A percentile compares a stretch with the other conserved stretches of the same genome.
These are phyloP conservation scores for Drosophila malerkotliana DNA, from an alignment of 1,140 invertebrate genomes.

Conservation along the genomic window DNA sequence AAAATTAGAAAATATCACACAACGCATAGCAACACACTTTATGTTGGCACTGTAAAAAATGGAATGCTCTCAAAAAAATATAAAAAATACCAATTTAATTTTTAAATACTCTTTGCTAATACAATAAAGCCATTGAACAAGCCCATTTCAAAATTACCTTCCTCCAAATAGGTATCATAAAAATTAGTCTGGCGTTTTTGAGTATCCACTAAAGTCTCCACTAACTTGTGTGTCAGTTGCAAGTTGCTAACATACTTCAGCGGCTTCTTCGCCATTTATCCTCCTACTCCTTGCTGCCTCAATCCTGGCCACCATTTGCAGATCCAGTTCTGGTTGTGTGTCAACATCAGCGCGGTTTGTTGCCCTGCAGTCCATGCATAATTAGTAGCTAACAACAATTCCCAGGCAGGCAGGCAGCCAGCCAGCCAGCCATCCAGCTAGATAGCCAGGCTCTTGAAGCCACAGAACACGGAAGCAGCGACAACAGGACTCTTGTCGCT, in stretches of 20 bases:
- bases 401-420: conserved; percentile 11
- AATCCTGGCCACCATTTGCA: conserved; percentile 20
- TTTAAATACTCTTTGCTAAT: no score
- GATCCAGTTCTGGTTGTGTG: conserved; percentile 42
- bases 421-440: conserved; percentile 6
- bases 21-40: conserved; percentile 41
- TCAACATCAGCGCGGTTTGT: conserved; percentile 58
- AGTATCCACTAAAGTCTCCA: conserved; percentile 41
- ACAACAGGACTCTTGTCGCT: conserved; percentile 53
- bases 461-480: conserved; percentile 63
- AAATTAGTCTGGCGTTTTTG: not conserved
- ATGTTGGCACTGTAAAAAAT: conserved; percentile 6
- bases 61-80: no score
- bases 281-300: conserved; percentile 2
- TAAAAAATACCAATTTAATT: no score
- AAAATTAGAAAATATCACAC: conserved; percentile 78
- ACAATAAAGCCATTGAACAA: no score
- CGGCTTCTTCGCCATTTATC: conserved; percentile 26
- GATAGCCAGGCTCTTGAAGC: conserved; percentile 55
- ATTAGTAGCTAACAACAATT: conserved; percentile 58
- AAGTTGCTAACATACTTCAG: conserved; percentile 53
- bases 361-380: conserved; percentile 72
- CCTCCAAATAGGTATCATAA: no score
- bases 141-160: no score
- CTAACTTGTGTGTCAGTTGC: conserved; percentile 70